Percentiles rank a stretch among this genome's conserved stretches.
These are phyloP conservation scores for Cyprinodon brontotheroides DNA, from an alignment of 2,113 vertebrate genomes.

Conservation along the genomic window DNA sequence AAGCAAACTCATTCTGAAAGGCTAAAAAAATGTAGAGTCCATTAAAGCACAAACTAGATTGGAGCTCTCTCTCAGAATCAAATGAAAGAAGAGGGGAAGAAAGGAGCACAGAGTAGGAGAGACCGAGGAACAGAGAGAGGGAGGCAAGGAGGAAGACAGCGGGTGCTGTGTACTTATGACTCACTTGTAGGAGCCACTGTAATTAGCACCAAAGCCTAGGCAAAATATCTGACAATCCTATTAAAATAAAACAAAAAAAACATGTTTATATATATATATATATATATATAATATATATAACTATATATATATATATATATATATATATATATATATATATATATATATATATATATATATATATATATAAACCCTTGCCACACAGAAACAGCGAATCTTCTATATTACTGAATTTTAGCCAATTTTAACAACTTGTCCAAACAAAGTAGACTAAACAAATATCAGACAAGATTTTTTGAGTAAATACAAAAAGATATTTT, in stretches of 20 bases:
- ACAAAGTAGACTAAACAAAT: neutral
- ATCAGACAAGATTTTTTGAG: neutral
- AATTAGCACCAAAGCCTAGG: constrained; percentile 13
- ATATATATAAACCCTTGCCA: no score
- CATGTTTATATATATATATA: no score
- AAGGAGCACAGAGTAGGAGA: constrained; percentile 8
- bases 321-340: neutral
- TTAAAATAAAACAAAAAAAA: neutral
- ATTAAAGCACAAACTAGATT: constrained; percentile 55
- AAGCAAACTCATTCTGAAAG: constrained; percentile 57
- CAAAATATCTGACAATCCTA: neutral
- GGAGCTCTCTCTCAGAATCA: constrained; percentile 56
- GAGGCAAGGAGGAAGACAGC: constrained; percentile 34
- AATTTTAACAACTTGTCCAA: neutral
- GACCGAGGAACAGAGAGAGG: constrained; percentile 34
- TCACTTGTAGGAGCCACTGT: constrained; percentile 27
- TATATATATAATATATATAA: no score
- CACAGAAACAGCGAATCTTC: no score
- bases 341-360: no score
- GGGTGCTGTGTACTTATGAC: constrained; percentile 37
- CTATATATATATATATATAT: neutral
- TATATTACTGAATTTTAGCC: no score
- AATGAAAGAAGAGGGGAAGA: constrained; percentile 57
- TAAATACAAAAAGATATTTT: neutral
- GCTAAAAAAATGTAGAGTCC: constrained; percentile 51